Evolutionary conservation across 1,140 invertebrate genomes (phyloP).

Genomic region (Contarinia nasturtii): DNA sequence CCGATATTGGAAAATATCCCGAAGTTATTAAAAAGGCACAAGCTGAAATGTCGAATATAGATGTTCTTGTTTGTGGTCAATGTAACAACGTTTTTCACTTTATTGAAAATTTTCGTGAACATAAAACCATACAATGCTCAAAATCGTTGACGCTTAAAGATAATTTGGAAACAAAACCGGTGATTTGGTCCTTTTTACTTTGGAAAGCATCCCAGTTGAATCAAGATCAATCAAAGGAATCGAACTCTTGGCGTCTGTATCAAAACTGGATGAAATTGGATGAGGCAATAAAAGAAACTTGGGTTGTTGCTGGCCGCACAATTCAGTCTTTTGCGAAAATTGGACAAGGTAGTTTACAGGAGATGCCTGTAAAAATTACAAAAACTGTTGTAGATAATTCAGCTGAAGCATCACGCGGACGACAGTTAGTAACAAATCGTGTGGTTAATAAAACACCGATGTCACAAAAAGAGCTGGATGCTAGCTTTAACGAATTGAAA

Average conservation of each 20-base stretch:
- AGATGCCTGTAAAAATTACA: slow-evolving; percentile 24
- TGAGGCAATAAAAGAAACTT: slow-evolving; percentile 42
- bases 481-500: not conserved
- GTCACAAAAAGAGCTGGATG: not conserved
- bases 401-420: slow-evolving; percentile 2
- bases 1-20: slow-evolving; percentile 44
- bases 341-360: slow-evolving; percentile 20
- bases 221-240: slow-evolving; percentile 25
- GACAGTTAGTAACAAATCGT: no score
- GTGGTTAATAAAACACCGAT: no score
- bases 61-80: slow-evolving; percentile 59
- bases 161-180: slow-evolving; percentile 49
- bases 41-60: slow-evolving; percentile 49
- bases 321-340: slow-evolving; percentile 39
- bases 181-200: slow-evolving; percentile 64
- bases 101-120: slow-evolving; percentile 53
- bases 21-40: slow-evolving; percentile 45
- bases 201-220: slow-evolving; percentile 46
- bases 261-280: slow-evolving; percentile 65
- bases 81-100: slow-evolving; percentile 63
- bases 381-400: slow-evolving; percentile 21
- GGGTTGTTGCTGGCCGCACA: slow-evolving; percentile 55
- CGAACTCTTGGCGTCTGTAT: slow-evolving; percentile 56
- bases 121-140: slow-evolving; percentile 36
- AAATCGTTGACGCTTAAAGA: slow-evolving; percentile 33